phyloP scores from a whole-genome alignment of 2,888 invertebrate genomes.

The Pyrgus malvae region DNA sequence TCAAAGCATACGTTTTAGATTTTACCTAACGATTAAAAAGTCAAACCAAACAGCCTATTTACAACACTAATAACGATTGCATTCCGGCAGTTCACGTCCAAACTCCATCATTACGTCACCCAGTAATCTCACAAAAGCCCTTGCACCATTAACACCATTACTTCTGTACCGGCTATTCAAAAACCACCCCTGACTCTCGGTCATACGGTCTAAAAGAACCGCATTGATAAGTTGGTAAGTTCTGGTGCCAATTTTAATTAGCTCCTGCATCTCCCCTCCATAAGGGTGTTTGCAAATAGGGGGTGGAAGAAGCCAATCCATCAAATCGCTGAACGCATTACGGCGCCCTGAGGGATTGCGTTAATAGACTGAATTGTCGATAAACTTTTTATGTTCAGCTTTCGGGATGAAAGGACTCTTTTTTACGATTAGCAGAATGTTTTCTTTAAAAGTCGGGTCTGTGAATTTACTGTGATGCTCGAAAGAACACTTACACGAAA shows the following conservation, averaged over 20 bases:
- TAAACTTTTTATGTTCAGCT: constrained; percentile 30
- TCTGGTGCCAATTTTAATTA: constrained; percentile 77
- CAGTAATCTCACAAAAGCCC: constrained; percentile 45
- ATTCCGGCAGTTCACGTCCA: constrained; percentile 35
- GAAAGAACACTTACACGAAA: no score
- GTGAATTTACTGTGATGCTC: no score
- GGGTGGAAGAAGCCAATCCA: constrained; percentile 81
- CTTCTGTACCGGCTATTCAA: constrained; percentile 19
- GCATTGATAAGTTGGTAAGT: constrained; percentile 35
- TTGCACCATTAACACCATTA: constrained; percentile 34
- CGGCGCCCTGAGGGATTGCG: constrained; percentile 61
- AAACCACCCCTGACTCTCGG: constrained; percentile 37
- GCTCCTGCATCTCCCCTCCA: constrained; percentile 45
- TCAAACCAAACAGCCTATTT: no score
- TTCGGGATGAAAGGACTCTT: constrained; percentile 4
- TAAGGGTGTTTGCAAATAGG: constrained; percentile 81
- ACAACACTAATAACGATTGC: constrained; percentile 37
- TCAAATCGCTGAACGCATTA: constrained; percentile 55
- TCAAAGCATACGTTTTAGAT: no score
- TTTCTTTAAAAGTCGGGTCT: background rate
- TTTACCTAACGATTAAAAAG: no score
- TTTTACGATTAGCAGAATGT: constrained; percentile 7
- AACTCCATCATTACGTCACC: constrained; percentile 46
- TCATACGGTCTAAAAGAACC: constrained; percentile 35
- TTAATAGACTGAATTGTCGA: constrained; percentile 37